These are phyloP conservation scores for Papilio protenor DNA, from an alignment of 2,888 invertebrate genomes.

Conservation along the genomic window DNA sequence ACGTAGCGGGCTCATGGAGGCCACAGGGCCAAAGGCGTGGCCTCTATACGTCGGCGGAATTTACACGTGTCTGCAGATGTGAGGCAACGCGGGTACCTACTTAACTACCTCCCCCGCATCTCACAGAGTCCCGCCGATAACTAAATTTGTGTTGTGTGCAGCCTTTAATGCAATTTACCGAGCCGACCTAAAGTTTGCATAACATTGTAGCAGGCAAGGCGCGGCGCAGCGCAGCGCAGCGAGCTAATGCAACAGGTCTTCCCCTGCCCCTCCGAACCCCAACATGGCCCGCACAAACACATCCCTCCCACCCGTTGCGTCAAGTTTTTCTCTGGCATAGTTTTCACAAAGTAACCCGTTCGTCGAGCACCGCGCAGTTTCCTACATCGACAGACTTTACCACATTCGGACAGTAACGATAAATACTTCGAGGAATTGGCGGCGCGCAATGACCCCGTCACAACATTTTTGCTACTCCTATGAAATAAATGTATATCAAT, in stretches of 20 bases:
- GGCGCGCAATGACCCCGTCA: neutral
- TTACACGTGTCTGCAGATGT: too few species aligned
- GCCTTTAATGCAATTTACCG: neutral
- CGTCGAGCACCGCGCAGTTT: neutral
- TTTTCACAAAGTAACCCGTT: constrained; percentile 9
- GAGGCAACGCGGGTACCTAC: too few species aligned
- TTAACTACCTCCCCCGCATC: too few species aligned
- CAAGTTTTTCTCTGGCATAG: constrained; percentile 27
- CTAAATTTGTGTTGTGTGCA: neutral
- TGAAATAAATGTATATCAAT: too few species aligned
- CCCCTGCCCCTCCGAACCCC: neutral
- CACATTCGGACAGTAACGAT: neutral
- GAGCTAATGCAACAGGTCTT: constrained; percentile 31
- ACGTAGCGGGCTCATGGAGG: too few species aligned
- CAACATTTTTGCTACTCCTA: neutral
- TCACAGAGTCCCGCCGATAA: neutral
- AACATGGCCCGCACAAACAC: neutral
- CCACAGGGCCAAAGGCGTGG: too few species aligned
- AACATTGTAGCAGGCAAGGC: neutral
- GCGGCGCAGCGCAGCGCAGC: neutral
- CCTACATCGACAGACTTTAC: neutral
- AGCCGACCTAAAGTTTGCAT: neutral
- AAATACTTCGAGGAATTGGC: neutral
- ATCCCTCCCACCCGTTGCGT: constrained; percentile 11
- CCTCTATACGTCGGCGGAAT: too few species aligned